Percentiles rank a stretch among this genome's conserved stretches.
These are phyloP conservation scores for Luscinia megarhynchos DNA, from an alignment of 2,797 vertebrate genomes.

Conservation along the genomic window DNA sequence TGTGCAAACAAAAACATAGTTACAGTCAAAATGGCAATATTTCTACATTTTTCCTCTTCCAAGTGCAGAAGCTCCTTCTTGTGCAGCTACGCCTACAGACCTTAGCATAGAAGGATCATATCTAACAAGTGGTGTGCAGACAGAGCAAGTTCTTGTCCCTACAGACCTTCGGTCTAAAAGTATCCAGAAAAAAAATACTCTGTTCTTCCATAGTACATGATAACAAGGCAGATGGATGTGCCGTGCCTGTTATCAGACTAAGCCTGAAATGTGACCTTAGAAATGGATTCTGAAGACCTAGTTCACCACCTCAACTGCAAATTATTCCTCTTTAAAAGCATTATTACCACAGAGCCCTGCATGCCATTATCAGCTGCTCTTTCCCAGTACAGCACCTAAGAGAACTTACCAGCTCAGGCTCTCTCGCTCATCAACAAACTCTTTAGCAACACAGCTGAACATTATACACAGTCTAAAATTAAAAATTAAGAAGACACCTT, in stretches of 20 bases:
- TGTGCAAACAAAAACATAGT: not conserved
- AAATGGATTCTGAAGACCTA: not conserved
- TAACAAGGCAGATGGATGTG: not conserved
- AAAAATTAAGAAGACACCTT: not conserved
- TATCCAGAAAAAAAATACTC: not conserved
- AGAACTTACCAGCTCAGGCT: not conserved
- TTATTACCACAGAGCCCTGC: not conserved
- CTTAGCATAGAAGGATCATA: not conserved
- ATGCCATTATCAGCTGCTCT: not conserved
- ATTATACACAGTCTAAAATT: not conserved
- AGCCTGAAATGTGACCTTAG: not conserved
- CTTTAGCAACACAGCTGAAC: not conserved
- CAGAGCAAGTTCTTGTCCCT: not conserved
- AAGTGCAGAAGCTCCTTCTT: not conserved
- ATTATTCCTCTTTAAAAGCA: not conserved
- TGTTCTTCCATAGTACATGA: not conserved
- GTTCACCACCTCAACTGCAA: not conserved
- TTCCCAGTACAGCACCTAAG: not conserved
- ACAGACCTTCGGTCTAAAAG: not conserved
- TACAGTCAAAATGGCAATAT: not conserved
- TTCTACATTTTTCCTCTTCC: not conserved
- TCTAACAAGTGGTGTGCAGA: not conserved
- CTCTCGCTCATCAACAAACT: not conserved
- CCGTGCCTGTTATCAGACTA: not conserved
- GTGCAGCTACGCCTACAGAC: accelerated